Base-by-base conservation (phyloP, 2,113 vertebrate genomes). In the Bos javanicus region DNA sequence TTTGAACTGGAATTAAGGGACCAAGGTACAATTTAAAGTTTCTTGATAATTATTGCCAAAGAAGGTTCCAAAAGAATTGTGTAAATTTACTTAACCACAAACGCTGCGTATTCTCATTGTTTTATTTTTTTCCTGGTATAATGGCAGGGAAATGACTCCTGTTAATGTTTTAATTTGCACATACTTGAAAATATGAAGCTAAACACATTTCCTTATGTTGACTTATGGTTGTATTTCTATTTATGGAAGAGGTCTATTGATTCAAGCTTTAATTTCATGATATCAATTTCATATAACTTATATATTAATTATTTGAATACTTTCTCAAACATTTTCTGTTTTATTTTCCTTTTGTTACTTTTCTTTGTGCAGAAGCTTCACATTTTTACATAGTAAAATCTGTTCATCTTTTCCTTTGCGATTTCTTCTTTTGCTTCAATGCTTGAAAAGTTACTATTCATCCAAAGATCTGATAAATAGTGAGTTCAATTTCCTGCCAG, bases 401-500 rank as follows among this genome's bases (percentile, higher is more conserved):
- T 96, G 81, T 82, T 93, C 36, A 64, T 89, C 81, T 96, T 96
- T 91, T 87, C 62, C 71, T 97, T 92, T 92, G 96, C 95, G 64
- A 80, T 87, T 88, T 90, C 43, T 98, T 89, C 84, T 97, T 97
- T 97, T 89, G 94, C 93, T 46, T 90, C 59, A 80, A 6, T 87
- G 60, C 86, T 84, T 95, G 89, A 83, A 83, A 97, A 93, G 83
- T 93, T 87, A 93, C 57, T 52, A 85, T 96, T 91, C n/a, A 48
- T 96, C 59, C 96, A 57, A 89, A 96, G 94, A 95, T 97, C 96
- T 96, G 96, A 98, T 97, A 95, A 90, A 84, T n/a, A 97, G 94
- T 59, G 80, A 96, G 93, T 93, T 97, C 96, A 96, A 95, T 98
- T 97, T 98, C 97, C 97, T 98, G 94, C 91, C 64, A 92, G 86